Base-by-base conservation (phyloP, 37 sponge, comb jelly and placozoan genomes). In the Aplysina aerophoba region DNA sequence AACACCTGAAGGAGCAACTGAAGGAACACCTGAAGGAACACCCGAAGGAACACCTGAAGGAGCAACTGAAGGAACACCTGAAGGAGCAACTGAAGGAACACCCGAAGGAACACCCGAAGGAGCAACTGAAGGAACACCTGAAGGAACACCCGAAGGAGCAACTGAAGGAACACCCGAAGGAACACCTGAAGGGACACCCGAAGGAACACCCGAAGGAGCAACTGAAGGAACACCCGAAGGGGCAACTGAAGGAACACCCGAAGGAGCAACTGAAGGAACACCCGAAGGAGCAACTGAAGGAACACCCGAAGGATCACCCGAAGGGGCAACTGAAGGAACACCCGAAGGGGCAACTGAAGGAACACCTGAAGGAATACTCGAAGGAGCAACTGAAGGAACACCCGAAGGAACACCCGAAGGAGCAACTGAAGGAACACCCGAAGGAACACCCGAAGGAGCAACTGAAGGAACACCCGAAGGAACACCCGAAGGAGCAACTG, bases 401-500 rank as follows among this genome's bases (percentile, higher is more conserved):
- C 28, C 59, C 35, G 88, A 50, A 38, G 67, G 41, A 56, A 85
- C 38, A 38, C 58, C 28, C 27, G 86, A 81, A 8, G 86, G 58
- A 75, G 71, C 15, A 22, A 58, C 67, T 68, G 79, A 72, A 34
- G 75, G 63, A 15, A 84, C 40, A 33, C 81, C 61, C 4, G 82
- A 81, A 25, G 44, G n/a, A 38, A 81, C 83, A 22, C 83, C 41
- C 55, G 82, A 34, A 54, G 88, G 88, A 63, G 81, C 35, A 31
- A 44, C 55, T 37, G 91, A 86, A 73, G 87, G 71, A 59, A 80
- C 57, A 22, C 85, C 67, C 4, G 72, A 87, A 20, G 39, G n/a
- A 27, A 85, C 84, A 84, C 82, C 64, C 24, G 88, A 60, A 31
- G 89, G 82, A 30, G 72, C 67, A 4, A 59, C 22, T 20, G 92